Conservation (phyloP, 2,888 invertebrate species). For the Baronia brevicornis region DNA sequence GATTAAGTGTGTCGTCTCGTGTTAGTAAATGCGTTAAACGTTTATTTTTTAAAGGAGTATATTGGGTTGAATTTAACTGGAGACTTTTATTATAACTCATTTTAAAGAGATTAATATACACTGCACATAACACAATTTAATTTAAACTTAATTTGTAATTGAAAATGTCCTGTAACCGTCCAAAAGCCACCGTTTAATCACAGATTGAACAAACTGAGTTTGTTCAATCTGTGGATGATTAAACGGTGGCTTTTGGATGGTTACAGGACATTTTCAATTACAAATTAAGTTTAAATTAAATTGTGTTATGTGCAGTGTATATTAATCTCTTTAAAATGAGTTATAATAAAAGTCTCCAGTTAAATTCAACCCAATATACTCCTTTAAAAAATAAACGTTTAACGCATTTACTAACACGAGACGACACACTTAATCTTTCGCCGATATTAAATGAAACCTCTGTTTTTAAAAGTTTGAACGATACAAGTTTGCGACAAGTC, state of each 20-base stretch:
- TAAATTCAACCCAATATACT: slow-evolving; percentile 54
- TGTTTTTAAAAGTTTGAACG: slow-evolving; percentile 61
- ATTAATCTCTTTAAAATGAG: slow-evolving; percentile 34
- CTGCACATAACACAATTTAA: no score
- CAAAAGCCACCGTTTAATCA: no score
- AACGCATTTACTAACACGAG: slow-evolving; percentile 47
- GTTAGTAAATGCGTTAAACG: slow-evolving; percentile 44
- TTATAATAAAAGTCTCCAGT: slow-evolving; percentile 43
- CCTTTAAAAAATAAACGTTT: slow-evolving; percentile 50
- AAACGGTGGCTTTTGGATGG: no score
- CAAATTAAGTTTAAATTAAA: no score
- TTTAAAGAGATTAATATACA: slow-evolving; percentile 14
- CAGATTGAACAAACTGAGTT: no score
- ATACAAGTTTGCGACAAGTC: slow-evolving; percentile 61
- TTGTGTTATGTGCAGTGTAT: slow-evolving; percentile 5
- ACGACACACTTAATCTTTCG: slow-evolving; percentile 61
- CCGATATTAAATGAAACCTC: slow-evolving; percentile 67
- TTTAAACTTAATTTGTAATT: no score
- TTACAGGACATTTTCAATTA: no score
- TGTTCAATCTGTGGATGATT: no score
- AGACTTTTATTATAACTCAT: slow-evolving; percentile 49
- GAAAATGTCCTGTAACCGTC: no score
- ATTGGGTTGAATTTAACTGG: slow-evolving; percentile 50
- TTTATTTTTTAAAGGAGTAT: slow-evolving; percentile 51
- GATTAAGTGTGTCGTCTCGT: slow-evolving; percentile 60